Percentiles rank a stretch among this genome's conserved stretches.
Evolutionary conservation across 2,797 vertebrate species (phyloP).

Genomic region (Tapirus indicus): DNA sequence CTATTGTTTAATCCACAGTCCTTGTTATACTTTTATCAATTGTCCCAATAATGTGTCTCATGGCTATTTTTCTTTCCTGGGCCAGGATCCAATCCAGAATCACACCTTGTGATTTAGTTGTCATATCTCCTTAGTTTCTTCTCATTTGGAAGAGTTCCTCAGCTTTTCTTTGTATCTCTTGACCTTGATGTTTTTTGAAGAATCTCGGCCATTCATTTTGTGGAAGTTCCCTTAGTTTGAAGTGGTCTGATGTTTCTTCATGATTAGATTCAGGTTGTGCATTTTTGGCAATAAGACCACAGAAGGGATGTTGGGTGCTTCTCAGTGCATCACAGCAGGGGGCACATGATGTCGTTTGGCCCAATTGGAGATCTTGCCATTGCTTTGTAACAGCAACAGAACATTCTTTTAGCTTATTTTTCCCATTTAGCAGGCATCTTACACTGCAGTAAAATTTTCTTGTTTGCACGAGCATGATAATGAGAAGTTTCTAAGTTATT

Average conservation of each 20-base stretch:
- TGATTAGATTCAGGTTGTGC: neutral
- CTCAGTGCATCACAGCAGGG: neutral
- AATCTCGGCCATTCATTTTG: neutral
- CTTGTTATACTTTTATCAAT: neutral
- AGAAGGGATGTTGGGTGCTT: neutral
- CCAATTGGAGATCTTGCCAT: neutral
- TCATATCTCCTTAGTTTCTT: constrained; percentile 53
- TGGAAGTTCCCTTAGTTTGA: neutral
- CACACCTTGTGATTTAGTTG: neutral
- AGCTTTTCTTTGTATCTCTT: constrained; percentile 57
- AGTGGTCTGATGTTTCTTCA: constrained; percentile 55
- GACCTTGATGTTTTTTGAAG: constrained; percentile 27
- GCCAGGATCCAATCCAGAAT: constrained; percentile 50
- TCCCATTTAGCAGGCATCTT: constrained; percentile 27
- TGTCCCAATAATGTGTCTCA: neutral
- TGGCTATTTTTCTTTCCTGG: constrained; percentile 36
- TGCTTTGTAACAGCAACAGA: constrained; percentile 21
- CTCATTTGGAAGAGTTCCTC: constrained; percentile 47
- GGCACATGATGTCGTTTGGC: neutral
- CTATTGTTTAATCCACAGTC: neutral
- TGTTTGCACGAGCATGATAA: neutral
- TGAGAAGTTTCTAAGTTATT: constrained; percentile 33
- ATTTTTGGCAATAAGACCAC: constrained; percentile 55
- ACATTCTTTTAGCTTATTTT: neutral
- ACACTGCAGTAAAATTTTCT: constrained; percentile 32